These are phyloP conservation scores for Glaucomys volans DNA, from an alignment of 2,113 vertebrate species.

Conservation along the genomic window DNA sequence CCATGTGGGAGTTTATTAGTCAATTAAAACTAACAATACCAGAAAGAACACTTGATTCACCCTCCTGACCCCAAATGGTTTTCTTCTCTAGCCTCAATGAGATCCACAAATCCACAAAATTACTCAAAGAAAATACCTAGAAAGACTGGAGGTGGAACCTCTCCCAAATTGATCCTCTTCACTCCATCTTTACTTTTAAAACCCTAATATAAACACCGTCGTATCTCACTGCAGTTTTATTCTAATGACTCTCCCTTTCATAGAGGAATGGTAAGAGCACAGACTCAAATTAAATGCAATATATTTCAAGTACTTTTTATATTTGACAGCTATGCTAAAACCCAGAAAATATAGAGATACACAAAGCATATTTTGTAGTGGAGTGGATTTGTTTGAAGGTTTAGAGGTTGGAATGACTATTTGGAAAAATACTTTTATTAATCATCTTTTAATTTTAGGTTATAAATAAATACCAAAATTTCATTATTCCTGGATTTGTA, in stretches of 20 bases:
- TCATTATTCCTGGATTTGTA: background rate
- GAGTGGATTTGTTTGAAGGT: background rate
- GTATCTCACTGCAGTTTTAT: background rate
- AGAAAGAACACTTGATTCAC: background rate
- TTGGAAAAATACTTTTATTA: background rate
- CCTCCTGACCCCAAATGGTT: accelerated
- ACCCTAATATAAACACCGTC: background rate
- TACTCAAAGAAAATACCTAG: background rate
- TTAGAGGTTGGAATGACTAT: background rate
- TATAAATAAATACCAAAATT: background rate
- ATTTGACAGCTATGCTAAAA: background rate
- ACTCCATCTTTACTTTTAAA: background rate
- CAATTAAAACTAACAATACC: background rate
- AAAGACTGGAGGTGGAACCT: background rate
- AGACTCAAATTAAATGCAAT: background rate
- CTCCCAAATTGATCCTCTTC: background rate
- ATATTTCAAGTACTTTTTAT: background rate
- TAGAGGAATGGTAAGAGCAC: background rate
- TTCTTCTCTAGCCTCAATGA: background rate
- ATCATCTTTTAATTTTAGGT: background rate
- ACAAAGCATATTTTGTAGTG: background rate
- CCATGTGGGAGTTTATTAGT: background rate
- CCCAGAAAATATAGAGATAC: background rate
- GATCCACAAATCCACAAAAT: background rate
- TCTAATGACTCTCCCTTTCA: background rate